Conservation (phyloP, 2,797 vertebrate genomes). For the Urosaurus nigricauda region DNA sequence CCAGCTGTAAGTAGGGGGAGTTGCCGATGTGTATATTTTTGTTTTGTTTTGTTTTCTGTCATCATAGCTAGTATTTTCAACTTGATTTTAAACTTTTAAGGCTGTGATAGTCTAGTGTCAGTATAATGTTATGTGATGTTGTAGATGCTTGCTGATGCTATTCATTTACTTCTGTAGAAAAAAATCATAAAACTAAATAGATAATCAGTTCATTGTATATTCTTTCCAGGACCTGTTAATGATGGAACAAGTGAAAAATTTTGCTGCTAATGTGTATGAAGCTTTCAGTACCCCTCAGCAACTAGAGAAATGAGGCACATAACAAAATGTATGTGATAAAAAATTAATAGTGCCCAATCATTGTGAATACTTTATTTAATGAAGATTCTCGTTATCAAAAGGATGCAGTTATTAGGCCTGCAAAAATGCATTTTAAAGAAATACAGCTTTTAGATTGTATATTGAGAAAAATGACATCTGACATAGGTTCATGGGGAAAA, state of each 20-base stretch:
- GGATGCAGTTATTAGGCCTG: constrained; percentile 62
- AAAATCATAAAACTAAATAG: not conserved
- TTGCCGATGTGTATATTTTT: not conserved
- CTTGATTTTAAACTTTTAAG: not conserved
- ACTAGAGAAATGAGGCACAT: constrained; percentile 82
- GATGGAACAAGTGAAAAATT: constrained; percentile 96
- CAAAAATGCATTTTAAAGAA: constrained; percentile 60
- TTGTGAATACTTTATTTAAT: constrained; percentile 71
- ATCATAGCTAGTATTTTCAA: not conserved
- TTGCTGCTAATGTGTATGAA: constrained; percentile 96
- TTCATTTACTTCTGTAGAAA: not conserved
- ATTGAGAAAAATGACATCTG: not conserved
- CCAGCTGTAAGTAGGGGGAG: too few relatives aligned
- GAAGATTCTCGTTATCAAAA: constrained; percentile 64
- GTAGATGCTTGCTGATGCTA: not conserved
- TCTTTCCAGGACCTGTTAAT: constrained; percentile 89
- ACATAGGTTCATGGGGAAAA: constrained; percentile 52
- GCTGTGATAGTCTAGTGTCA: too few relatives aligned
- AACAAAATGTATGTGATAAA: constrained; percentile 48
- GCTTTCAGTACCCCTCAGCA: constrained; percentile 91
- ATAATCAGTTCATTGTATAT: constrained; percentile 1
- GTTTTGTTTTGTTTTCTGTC: not conserved
- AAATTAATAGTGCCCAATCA: constrained; percentile 63
- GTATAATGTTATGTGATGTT: not conserved
- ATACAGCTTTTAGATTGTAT: constrained; percentile 41